Conservation (phyloP, 2,888 invertebrate species). For the Pheosia tremula region DNA sequence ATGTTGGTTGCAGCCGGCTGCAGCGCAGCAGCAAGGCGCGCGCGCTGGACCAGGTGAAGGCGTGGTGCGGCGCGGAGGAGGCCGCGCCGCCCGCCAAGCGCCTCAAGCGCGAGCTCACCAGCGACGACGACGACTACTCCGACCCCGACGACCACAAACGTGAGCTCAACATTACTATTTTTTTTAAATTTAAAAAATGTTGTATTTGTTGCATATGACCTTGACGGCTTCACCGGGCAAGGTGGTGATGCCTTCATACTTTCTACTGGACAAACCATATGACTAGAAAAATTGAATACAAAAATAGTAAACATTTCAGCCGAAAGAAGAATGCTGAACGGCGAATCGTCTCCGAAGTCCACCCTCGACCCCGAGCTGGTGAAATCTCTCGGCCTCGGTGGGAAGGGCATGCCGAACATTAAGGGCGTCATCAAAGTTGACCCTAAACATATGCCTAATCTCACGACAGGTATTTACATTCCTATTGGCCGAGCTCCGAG, state of each 20-base stretch:
- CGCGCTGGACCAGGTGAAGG: constrained; percentile 92
- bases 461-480: constrained; percentile 71
- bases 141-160: constrained; percentile 68
- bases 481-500: not conserved
- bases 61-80: constrained; percentile 89
- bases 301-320: constrained; percentile 47
- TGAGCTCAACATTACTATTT: constrained; percentile 22
- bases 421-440: constrained; percentile 91
- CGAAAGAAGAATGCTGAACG: constrained; percentile 78
- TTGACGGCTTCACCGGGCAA: too few relatives aligned
- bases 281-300: not conserved
- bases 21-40: constrained; percentile 92
- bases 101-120: constrained; percentile 81
- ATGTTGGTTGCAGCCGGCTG: constrained; percentile 82
- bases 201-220: too few relatives aligned
- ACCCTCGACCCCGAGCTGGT: constrained; percentile 81
- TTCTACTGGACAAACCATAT: too few relatives aligned
- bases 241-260: too few relatives aligned
- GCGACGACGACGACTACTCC: constrained; percentile 81
- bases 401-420: constrained; percentile 82
- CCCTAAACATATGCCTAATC: constrained; percentile 88
- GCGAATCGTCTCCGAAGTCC: constrained; percentile 76
- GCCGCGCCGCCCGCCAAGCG: constrained; percentile 78
- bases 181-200: too few relatives aligned
- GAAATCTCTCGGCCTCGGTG: constrained; percentile 78